These are phyloP conservation scores for Amblyopsis rosae DNA, from an alignment of 2,113 vertebrate species.

Conservation along the genomic window DNA sequence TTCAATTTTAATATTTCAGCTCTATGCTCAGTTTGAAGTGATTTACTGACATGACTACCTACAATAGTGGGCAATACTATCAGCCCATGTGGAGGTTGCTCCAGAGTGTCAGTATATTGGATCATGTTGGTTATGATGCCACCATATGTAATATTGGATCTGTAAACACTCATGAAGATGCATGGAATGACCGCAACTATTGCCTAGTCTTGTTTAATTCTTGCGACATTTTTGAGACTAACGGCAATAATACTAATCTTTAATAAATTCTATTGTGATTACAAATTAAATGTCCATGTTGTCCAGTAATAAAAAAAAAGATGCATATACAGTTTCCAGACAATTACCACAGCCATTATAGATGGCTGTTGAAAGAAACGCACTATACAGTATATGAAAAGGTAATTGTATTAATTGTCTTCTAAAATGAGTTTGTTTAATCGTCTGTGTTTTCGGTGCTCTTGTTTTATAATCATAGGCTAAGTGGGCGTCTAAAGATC, in stretches of 20 bases:
- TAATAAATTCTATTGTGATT: neutral
- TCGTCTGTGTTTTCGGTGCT: no score
- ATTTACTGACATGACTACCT: slow-evolving; percentile 27
- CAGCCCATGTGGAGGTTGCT: slow-evolving; percentile 15
- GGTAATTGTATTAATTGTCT: no score
- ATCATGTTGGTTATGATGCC: slow-evolving; percentile 39
- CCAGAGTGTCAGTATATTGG: slow-evolving; percentile 21
- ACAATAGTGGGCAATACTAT: slow-evolving; percentile 17
- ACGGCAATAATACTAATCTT: no score
- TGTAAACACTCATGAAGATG: slow-evolving; percentile 15
- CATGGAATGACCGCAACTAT: slow-evolving; percentile 11
- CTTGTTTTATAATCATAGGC: no score
- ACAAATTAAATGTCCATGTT: neutral
- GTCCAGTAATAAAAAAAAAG: neutral
- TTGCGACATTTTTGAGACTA: no score
- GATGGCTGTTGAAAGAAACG: no score
- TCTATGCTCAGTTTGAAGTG: slow-evolving; percentile 27
- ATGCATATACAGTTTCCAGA: neutral
- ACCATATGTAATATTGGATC: slow-evolving; percentile 27
- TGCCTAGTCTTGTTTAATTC: slow-evolving; percentile 1
- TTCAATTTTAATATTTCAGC: slow-evolving; percentile 51
- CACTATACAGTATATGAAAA: no score
- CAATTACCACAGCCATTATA: no score
- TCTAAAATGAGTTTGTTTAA: neutral
- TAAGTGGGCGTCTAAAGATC: no score